Base-by-base conservation (phyloP, 2,888 invertebrate genomes). In the Ctena decussata region DNA sequence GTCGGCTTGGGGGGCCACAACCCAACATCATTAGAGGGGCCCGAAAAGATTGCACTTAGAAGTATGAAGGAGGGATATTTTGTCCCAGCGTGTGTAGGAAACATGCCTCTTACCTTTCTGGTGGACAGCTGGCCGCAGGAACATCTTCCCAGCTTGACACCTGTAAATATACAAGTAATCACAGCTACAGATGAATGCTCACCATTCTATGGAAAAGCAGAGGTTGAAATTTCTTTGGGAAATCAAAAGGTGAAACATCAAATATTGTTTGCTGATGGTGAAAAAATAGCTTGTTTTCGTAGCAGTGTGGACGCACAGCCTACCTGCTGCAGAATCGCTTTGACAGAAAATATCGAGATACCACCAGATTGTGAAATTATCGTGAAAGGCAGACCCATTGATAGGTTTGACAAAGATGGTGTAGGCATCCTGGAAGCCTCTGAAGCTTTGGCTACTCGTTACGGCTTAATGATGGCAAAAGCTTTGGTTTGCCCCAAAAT, bases 281-380 rank as follows among this genome's bases (percentile, higher is more conserved):
- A 53, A 53, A 53, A n/a, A 53, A 53, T 53, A 18, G 53, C 53
- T 53, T 53, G 53, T 21, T 53, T 53, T 53, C 8, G 53, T 5
- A 53, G 21, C 21, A 53, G 53, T 53, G 53, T 21, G 18, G 53
- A 53, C 21, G 53, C 53, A n/a, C 18, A n/a, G 5, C 21, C 53
- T 8, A 21, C 21, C n/a, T 53, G 53, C 53, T 57, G 77, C 39
- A 39, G 37, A 53, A 75, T 79, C 21, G 74, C 75, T 69, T 15
- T 79, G n/a, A 6, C 3, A 24, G 75, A 83, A 70, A 57, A 53
- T 53, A 39, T 35, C 30, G 30, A 53, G 5, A 35, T 74, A 41
- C 72, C 77, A 24, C 44, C 73, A 21, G 44, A 41, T 24, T 32
- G 39, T 24, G 74, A 82, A 74, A 30, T 82, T 5, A 78, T 82